A percentile compares a stretch with the other conserved stretches of the same genome.
These are phyloP conservation scores for Protobothrops flavoviridis DNA, from an alignment of 2,113 vertebrate species.

Conservation along the genomic window DNA sequence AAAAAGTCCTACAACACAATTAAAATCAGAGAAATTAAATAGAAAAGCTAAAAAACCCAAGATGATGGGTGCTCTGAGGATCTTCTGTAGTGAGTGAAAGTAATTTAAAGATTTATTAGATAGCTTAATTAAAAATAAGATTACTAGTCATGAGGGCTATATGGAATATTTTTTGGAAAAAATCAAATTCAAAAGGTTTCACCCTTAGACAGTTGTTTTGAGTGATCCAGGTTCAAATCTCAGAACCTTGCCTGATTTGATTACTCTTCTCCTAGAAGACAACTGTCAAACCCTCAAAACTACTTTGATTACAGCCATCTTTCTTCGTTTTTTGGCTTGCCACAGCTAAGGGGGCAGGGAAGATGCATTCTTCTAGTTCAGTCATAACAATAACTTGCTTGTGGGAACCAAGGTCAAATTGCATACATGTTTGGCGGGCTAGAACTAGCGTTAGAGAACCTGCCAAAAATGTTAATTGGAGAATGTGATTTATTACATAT, in stretches of 20 bases:
- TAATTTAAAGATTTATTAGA: not conserved
- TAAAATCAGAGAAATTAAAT: not conserved
- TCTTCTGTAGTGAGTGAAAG: not conserved
- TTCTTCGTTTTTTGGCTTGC: no score
- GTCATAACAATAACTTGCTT: no score
- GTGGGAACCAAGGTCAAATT: no score
- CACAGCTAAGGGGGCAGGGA: no score
- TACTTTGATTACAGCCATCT: no score
- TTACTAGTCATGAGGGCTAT: not conserved
- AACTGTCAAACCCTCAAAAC: not conserved
- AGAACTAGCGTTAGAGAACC: no score
- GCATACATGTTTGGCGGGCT: no score
- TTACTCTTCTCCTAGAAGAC: not conserved
- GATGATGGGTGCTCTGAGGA: not conserved
- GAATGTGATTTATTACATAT: no score
- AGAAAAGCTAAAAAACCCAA: not conserved
- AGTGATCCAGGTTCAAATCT: not conserved
- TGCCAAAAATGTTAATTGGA: no score
- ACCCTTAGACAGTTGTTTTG: not conserved
- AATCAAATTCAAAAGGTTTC: not conserved
- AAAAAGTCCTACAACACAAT: not conserved
- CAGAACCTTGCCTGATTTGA: not conserved
- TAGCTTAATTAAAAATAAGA: not conserved
- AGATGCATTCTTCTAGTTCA: no score
- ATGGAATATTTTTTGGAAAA: not conserved